Conservation (phyloP, 2,797 vertebrate genomes). For the Rhinichthys osculus region DNA sequence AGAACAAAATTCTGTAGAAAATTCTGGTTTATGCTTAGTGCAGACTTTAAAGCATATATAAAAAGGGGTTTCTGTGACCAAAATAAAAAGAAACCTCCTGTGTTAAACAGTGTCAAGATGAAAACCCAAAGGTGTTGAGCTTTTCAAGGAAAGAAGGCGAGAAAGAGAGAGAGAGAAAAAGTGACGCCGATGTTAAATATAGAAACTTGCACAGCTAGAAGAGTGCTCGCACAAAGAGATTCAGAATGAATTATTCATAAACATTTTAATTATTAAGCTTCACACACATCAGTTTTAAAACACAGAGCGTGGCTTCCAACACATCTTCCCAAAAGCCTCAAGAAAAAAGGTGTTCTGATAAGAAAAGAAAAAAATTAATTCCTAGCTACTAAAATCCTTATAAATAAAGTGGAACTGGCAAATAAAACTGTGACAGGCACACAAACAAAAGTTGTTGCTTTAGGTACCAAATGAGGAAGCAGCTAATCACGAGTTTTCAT, state of each 20-base stretch:
- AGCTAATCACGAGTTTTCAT: background rate
- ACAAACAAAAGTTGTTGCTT: conserved; percentile 4
- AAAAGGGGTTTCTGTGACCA: conserved; percentile 18
- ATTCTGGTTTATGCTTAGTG: background rate
- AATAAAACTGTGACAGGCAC: conserved; percentile 14
- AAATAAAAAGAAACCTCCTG: conserved; percentile 21
- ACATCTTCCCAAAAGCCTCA: conserved; percentile 48
- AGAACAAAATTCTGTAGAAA: background rate
- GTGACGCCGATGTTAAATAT: conserved; percentile 72
- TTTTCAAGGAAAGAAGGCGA: conserved; percentile 19
- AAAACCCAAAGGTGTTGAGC: conserved; percentile 35
- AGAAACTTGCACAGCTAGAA: conserved; percentile 69
- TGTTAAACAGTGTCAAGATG: conserved; percentile 31
- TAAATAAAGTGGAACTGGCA: conserved; percentile 11
- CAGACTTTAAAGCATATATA: conserved; percentile 8
- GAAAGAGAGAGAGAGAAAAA: conserved; percentile 36
- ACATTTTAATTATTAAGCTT: conserved; percentile 74
- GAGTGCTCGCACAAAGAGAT: conserved; percentile 66
- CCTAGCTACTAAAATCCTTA: background rate
- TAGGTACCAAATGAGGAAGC: conserved; percentile 16
- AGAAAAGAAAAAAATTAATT: conserved; percentile 40
- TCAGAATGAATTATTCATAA: conserved; percentile 78
- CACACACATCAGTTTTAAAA: conserved; percentile 60
- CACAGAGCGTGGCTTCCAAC: conserved; percentile 52
- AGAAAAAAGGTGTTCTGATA: conserved; percentile 46